Conservation (phyloP, 2,797 vertebrate species). For the Simalia tracyae region DNA sequence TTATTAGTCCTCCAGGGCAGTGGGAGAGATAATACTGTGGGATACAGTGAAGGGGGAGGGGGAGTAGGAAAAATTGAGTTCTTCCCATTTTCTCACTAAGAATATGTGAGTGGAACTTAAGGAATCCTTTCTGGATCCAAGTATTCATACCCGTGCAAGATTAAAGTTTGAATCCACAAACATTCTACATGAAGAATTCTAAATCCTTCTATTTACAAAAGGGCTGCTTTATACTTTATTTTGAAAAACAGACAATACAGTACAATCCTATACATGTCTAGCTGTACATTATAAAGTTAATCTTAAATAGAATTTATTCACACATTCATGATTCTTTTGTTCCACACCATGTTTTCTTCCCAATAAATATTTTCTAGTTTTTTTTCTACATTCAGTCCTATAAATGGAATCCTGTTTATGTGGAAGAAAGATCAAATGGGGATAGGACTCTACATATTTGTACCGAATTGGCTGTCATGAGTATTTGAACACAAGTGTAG, state of each 20-base stretch:
- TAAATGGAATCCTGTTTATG: background rate
- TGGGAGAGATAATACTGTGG: too few relatives aligned
- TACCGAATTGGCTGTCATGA: background rate
- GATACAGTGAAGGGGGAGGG: too few relatives aligned
- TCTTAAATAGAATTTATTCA: too few relatives aligned
- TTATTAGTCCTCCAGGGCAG: too few relatives aligned
- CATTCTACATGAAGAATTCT: background rate
- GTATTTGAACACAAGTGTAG: background rate
- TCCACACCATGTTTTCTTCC: background rate
- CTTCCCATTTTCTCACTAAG: background rate
- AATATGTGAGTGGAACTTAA: background rate
- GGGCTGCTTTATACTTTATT: background rate
- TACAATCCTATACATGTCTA: background rate
- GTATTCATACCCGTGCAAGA: background rate
- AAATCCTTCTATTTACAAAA: background rate
- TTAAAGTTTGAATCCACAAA: background rate
- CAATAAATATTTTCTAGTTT: background rate
- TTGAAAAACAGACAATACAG: background rate
- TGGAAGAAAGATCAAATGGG: slow-evolving; percentile 10
- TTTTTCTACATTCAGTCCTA: background rate
- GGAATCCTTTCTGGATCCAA: too few relatives aligned
- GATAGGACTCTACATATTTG: background rate
- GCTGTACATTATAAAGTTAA: too few relatives aligned
- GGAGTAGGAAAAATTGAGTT: too few relatives aligned
- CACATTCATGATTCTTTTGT: too few relatives aligned